Evolutionary conservation across 2,888 invertebrate species (phyloP), one percentile per base, ranked within the genome.

Genomic region (Netelia inedita): DNA sequence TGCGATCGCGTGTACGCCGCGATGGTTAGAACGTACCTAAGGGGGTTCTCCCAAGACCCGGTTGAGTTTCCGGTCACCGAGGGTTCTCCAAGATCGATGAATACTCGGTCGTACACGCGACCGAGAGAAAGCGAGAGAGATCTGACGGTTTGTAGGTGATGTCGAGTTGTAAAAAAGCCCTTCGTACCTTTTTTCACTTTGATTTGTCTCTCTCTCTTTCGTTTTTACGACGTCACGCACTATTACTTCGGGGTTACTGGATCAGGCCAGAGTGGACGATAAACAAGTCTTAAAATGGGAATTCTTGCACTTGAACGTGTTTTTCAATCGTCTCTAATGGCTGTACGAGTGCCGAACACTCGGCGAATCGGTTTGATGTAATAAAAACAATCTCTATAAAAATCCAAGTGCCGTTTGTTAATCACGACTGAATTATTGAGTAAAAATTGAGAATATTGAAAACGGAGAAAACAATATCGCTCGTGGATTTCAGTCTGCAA

Each of bases 11-110:
- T 75, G 75, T 50, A 28, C 53, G 57, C 35, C 73, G 50, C 61
- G 55, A 71, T 23, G 75, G 19, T 28, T 23, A 57, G 53, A 50
- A 61, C 28, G 41, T 68, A 28, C 28, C 28, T 28, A 28, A n/a
- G 69, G 16, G 46, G 63, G 59, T 6, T 81, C 53, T 53, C 55
- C 5, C 28, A 28, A 28, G 28, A 28, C 28, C 23, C 21, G 46
- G 28, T 68, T 35, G 66, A 68, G 59, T 68, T 72, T 76, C 71
- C 76, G 76, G 71, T 46, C 46, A 46, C 11, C 16, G 14, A 21
- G 11, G 41, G 16, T 55, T 10, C 21, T 71, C 14, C 46, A 65
- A 72, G 72, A 78, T 68, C 82, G 76, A 78, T 78, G 41, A 14
- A 53, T 59, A 59, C 41, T 57, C 66, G 66, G 16, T 57, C 66